Evolutionary conservation across 2,888 invertebrate species (phyloP).

Genomic region (Eupithecia centaureata): DNA sequence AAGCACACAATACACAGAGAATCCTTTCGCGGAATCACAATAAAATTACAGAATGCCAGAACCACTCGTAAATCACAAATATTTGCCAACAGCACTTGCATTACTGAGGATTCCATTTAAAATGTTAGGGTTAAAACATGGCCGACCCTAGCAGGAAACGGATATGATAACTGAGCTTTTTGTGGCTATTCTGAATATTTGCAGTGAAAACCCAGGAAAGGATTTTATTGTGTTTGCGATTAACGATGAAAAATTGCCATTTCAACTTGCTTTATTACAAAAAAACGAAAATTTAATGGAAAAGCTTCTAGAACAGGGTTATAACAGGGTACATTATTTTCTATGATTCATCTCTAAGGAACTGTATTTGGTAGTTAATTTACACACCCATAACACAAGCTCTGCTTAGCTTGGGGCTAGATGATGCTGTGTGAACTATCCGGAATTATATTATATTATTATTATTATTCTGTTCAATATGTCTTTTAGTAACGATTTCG

Average conservation of each 20-base stretch:
- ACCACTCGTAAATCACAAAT: conserved; percentile 44
- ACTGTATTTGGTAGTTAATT: too few relatives aligned
- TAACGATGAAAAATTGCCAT: conserved; percentile 24
- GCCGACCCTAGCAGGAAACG: conserved; percentile 59
- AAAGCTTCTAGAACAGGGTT: not conserved
- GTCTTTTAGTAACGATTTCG: too few relatives aligned
- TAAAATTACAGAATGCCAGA: conserved; percentile 41
- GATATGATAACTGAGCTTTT: conserved; percentile 63
- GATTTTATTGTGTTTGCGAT: conserved; percentile 29
- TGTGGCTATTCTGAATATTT: conserved; percentile 55
- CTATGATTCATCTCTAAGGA: too few relatives aligned
- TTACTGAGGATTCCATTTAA: conserved; percentile 48
- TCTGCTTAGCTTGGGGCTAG: too few relatives aligned
- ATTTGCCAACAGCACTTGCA: conserved; percentile 46
- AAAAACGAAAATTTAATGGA: not conserved
- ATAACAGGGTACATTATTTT: not conserved
- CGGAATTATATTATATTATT: too few relatives aligned
- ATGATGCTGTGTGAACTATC: too few relatives aligned
- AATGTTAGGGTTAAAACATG: conserved; percentile 61
- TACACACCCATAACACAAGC: too few relatives aligned
- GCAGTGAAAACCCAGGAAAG: conserved; percentile 33
- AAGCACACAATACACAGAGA: not conserved
- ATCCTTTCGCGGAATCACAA: conserved; percentile 33
- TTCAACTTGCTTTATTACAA: conserved; percentile 6
- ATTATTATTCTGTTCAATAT: too few relatives aligned